Evolutionary conservation across 64 coral and sea anemone genomes (phyloP).

Genomic region (Trachythela sp.): DNA sequence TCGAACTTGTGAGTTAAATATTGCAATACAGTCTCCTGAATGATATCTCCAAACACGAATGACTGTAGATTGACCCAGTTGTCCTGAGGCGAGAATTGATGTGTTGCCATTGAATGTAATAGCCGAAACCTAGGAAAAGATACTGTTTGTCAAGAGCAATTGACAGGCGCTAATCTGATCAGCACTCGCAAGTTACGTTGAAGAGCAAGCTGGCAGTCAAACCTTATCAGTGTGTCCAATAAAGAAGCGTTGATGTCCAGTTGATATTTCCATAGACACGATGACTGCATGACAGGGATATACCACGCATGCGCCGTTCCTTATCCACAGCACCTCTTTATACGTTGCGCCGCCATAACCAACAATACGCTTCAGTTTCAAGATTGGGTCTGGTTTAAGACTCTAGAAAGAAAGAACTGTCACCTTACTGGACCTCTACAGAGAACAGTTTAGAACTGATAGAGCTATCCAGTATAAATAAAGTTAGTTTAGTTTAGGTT

Average conservation of each 20-base stretch:
- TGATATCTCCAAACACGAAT: conserved; percentile 87
- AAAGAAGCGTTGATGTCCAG: conserved; percentile 82
- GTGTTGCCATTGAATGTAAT: conserved; percentile 78
- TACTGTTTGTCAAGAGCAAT: background rate
- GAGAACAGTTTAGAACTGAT: no score
- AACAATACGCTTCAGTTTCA: conserved; percentile 81
- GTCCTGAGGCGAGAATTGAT: conserved; percentile 75
- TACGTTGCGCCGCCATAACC: conserved; percentile 93
- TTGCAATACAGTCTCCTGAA: conserved; percentile 64
- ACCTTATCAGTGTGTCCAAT: conserved; percentile 96
- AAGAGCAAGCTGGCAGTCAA: background rate
- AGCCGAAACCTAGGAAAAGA: conserved; percentile 70
- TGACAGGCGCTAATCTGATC: no score
- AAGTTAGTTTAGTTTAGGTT: no score
- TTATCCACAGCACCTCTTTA: conserved; percentile 79
- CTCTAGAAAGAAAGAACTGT: conserved; percentile 37
- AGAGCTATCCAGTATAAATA: no score
- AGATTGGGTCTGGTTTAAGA: conserved; percentile 85
- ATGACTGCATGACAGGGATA: conserved; percentile 96
- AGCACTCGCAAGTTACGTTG: no score
- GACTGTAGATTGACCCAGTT: conserved; percentile 69
- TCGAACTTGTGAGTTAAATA: conserved; percentile 76
- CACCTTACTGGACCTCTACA: background rate
- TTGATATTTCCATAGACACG: conserved; percentile 71
- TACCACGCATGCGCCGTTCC: conserved; percentile 67